These are phyloP conservation scores for Diplazon laetatorius DNA, from an alignment of 2,888 invertebrate species.

Conservation along the genomic window DNA sequence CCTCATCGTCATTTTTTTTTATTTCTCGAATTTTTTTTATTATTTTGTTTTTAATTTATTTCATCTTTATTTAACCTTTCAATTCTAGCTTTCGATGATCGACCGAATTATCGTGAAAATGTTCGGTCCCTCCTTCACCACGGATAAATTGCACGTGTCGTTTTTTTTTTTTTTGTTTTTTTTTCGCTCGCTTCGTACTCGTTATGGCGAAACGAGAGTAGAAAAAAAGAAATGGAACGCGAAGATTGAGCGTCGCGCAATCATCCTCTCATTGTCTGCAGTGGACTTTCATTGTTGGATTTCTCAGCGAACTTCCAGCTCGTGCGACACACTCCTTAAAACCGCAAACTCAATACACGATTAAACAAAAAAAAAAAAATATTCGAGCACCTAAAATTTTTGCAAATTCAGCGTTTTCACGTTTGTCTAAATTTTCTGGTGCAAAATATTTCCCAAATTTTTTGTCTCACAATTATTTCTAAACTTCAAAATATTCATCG, in stretches of 20 bases:
- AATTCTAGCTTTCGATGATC: background rate
- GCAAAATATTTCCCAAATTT: no score
- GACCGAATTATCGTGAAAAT: background rate
- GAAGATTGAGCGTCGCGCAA: slow-evolving; percentile 19
- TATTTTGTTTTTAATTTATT: background rate
- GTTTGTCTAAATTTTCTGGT: no score
- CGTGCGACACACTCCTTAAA: background rate
- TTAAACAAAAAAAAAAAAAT: no score
- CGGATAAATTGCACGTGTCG: slow-evolving; percentile 3
- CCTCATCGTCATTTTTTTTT: no score
- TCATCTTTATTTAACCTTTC: background rate
- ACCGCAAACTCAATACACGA: no score
- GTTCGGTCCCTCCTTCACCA: background rate
- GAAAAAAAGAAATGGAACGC: slow-evolving; percentile 7
- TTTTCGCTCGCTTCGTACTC: no score
- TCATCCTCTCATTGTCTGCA: slow-evolving; percentile 11
- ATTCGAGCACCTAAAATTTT: no score
- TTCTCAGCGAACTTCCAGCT: slow-evolving; percentile 14
- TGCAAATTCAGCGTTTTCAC: no score
- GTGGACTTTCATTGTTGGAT: slow-evolving; percentile 18
- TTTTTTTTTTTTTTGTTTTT: background rate
- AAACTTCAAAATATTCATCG: no score
- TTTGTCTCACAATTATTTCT: no score
- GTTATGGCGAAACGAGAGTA: slow-evolving; percentile 1
- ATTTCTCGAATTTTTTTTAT: background rate